A percentile compares a stretch with the other conserved stretches of the same genome.
Conservation (phyloP, 2,888 invertebrate genomes). For the Thecophora atra region DNA sequence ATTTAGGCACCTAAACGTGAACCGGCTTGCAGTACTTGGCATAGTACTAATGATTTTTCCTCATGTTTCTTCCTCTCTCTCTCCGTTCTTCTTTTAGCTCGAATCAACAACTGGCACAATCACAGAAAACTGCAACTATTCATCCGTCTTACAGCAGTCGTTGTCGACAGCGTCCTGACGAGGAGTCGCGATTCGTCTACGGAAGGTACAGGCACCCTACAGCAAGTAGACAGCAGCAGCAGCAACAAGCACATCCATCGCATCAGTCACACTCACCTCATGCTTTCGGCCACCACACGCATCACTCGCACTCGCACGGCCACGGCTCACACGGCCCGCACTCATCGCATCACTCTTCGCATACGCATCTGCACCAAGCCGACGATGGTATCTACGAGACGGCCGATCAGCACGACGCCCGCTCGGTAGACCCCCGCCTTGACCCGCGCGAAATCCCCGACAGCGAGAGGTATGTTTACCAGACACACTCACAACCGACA, state of each 20-base stretch:
- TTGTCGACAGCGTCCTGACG: constrained; percentile 72
- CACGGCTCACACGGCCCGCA: constrained; percentile 67
- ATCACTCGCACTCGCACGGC: constrained; percentile 67
- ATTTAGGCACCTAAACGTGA: constrained; percentile 48
- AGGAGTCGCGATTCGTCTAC: constrained; percentile 80
- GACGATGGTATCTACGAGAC: constrained; percentile 90
- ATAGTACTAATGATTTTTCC: neutral
- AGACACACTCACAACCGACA: neutral
- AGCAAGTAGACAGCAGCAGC: constrained; percentile 46
- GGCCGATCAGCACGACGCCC: constrained; percentile 78
- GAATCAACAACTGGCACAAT: constrained; percentile 67
- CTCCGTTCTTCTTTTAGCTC: constrained; percentile 54
- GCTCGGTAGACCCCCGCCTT: constrained; percentile 71
- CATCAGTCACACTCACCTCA: constrained; percentile 69
- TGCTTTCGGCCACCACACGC: constrained; percentile 68
- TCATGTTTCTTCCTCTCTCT: constrained; percentile 35
- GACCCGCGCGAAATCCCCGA: constrained; percentile 83
- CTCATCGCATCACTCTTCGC: constrained; percentile 69
- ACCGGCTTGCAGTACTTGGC: neutral
- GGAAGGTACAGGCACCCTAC: constrained; percentile 71
- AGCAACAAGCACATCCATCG: constrained; percentile 63
- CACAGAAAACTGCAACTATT: constrained; percentile 68
- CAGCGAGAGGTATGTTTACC: constrained; percentile 81
- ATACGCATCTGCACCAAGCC: constrained; percentile 72
- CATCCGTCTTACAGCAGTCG: constrained; percentile 69